phyloP scores from a whole-genome alignment of 1,140 invertebrate genomes.

The Caenorhabditis briggsae region DNA sequence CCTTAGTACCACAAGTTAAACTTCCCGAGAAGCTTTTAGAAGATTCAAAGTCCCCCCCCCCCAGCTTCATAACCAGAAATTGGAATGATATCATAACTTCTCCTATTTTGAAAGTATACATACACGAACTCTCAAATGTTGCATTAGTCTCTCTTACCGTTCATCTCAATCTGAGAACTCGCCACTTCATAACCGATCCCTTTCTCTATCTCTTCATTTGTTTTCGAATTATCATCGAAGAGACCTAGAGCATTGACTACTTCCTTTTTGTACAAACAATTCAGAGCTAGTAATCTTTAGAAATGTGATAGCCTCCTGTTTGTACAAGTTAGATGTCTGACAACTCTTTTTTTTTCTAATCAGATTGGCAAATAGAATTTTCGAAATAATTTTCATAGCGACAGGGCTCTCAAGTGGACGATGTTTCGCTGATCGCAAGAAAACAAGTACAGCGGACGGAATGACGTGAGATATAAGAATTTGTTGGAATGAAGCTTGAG shows the following conservation, averaged over 20 bases:
- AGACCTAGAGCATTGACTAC: not conserved
- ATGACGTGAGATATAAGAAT: not conserved
- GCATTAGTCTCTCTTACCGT: not conserved
- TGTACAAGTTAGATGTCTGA: constrained; percentile 41
- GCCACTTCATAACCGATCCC: constrained; percentile 29
- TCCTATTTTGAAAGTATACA: not conserved
- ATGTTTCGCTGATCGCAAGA: constrained; percentile 43
- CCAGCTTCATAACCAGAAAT: too few species aligned
- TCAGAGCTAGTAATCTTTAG: not conserved
- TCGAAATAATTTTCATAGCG: not conserved
- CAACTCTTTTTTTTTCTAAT: not conserved
- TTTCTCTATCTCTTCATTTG: not conserved
- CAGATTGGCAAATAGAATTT: constrained; percentile 31
- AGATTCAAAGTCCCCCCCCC: too few species aligned
- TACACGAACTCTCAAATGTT: not conserved
- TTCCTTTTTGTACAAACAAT: not conserved
- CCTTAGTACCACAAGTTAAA: too few species aligned
- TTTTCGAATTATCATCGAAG: constrained; percentile 24
- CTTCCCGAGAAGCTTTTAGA: too few species aligned
- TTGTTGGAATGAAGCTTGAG: not conserved
- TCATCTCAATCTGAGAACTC: not conserved
- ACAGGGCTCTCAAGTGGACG: not conserved
- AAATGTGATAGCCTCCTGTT: constrained; percentile 1
- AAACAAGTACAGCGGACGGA: constrained; percentile 24
- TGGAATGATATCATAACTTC: too few species aligned